Conservation (phyloP, 2,797 vertebrate species). For the Ceyx erithaca region DNA sequence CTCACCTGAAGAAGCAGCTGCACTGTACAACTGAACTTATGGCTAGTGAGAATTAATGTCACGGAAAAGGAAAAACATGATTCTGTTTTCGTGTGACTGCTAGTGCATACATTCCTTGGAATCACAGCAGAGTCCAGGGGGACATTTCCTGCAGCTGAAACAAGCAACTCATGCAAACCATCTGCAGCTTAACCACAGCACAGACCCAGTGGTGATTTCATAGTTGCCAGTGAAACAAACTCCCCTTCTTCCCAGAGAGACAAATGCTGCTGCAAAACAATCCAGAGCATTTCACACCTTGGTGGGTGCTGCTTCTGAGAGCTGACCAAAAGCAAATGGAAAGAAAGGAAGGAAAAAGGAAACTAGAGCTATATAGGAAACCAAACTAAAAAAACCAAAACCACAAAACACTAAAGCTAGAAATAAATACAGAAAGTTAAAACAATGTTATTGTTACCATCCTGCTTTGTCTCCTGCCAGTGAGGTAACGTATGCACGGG, state of each 20-base stretch:
- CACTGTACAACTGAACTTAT: not conserved
- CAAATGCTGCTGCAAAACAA: constrained; percentile 63
- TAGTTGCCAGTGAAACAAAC: constrained; percentile 72
- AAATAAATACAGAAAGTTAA: not conserved
- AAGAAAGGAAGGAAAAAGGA: not conserved
- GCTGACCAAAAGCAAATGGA: constrained; percentile 28
- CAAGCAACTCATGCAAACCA: constrained; percentile 68
- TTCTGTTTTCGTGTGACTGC: constrained; percentile 61
- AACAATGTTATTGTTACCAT: not conserved
- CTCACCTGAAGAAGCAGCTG: not conserved
- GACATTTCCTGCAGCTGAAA: constrained; percentile 67
- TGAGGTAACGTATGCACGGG: not conserved
- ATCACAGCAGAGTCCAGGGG: constrained; percentile 48
- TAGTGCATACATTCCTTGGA: constrained; percentile 65
- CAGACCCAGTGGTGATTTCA: constrained; percentile 74
- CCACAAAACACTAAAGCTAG: not conserved
- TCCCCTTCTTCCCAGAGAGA: constrained; percentile 61
- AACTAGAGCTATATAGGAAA: not conserved
- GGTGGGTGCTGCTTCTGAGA: constrained; percentile 14
- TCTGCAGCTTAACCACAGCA: constrained; percentile 70
- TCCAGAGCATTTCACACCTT: constrained; percentile 16
- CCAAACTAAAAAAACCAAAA: not conserved
- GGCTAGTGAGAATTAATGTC: constrained; percentile 58
- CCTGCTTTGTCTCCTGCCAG: not conserved
- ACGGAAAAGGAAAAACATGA: constrained; percentile 58